Evolutionary conservation across 2,797 vertebrate genomes (phyloP).

Genomic region (Halcyon smyrnensis): DNA sequence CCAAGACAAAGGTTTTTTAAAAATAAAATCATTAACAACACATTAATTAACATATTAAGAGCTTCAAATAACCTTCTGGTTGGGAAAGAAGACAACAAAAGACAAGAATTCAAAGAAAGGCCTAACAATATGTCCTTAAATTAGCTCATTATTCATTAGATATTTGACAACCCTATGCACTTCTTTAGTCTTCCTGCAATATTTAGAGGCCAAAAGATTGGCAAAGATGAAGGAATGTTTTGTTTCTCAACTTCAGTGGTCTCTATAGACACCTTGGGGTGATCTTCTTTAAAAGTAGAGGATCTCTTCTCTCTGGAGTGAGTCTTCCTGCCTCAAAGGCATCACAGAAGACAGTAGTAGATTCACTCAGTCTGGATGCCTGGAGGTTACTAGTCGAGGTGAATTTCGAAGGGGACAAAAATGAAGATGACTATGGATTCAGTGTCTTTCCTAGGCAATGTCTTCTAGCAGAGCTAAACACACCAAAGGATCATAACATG

Average conservation of each 20-base stretch:
- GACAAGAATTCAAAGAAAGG: slow-evolving; percentile 26
- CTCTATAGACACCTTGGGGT: neutral
- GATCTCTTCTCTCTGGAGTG: neutral
- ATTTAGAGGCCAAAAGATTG: neutral
- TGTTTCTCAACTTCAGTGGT: neutral
- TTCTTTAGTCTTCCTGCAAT: neutral
- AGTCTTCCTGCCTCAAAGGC: neutral
- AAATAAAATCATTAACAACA: slow-evolving; percentile 60
- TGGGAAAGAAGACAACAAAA: slow-evolving; percentile 35
- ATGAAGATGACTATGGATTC: neutral
- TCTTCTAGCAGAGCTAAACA: neutral
- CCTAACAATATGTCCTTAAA: neutral
- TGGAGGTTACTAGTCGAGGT: neutral
- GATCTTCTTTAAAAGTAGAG: neutral
- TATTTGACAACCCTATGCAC: neutral
- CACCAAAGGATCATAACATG: neutral
- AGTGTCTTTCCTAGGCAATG: neutral
- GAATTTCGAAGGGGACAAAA: neutral
- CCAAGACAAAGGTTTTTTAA: neutral
- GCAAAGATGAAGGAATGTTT: neutral
- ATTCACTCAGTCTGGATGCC: neutral
- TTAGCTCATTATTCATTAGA: neutral
- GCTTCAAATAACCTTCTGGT: slow-evolving; percentile 40
- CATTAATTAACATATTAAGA: slow-evolving; percentile 45
- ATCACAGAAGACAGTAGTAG: neutral